phyloP scores from a whole-genome alignment of 2,888 invertebrate genomes.

The Bembecia ichneumoniformis region DNA sequence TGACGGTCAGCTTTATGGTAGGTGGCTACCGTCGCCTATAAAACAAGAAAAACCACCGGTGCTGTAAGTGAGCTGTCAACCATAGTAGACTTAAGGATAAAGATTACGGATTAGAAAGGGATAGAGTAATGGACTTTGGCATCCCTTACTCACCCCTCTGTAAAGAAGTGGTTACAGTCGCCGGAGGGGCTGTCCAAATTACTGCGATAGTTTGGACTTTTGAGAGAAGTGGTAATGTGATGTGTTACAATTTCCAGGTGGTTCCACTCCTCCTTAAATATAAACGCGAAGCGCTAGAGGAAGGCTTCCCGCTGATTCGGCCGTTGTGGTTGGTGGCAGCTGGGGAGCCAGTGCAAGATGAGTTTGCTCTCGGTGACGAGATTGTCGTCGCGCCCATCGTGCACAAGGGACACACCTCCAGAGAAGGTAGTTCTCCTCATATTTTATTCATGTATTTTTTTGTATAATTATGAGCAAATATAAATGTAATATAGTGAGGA shows the following conservation, averaged over 20 bases:
- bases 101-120: no score
- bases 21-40: no score
- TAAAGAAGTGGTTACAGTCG: no score
- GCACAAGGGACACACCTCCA: constrained; percentile 76
- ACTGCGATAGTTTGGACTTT: no score
- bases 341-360: constrained; percentile 83
- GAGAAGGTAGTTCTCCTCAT: constrained; percentile 75
- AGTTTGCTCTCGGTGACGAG: constrained; percentile 92
- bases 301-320: constrained; percentile 86
- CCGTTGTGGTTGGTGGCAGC: constrained; percentile 93
- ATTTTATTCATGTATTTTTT: neutral
- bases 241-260: constrained; percentile 57
- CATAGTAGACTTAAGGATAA: no score
- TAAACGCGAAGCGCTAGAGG: constrained; percentile 83
- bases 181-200: no score
- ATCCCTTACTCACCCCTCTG: neutral
- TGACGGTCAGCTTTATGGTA: no score
- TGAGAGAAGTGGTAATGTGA: no score
- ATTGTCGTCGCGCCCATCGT: constrained; percentile 92
- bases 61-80: no score
- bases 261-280: constrained; percentile 83
- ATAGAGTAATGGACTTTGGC: neutral
- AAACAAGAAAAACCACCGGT: no score
- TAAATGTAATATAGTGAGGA: no score
- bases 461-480: no score